Conservation (phyloP, 2,113 vertebrate genomes). For the Bagarius yarrelli region DNA sequence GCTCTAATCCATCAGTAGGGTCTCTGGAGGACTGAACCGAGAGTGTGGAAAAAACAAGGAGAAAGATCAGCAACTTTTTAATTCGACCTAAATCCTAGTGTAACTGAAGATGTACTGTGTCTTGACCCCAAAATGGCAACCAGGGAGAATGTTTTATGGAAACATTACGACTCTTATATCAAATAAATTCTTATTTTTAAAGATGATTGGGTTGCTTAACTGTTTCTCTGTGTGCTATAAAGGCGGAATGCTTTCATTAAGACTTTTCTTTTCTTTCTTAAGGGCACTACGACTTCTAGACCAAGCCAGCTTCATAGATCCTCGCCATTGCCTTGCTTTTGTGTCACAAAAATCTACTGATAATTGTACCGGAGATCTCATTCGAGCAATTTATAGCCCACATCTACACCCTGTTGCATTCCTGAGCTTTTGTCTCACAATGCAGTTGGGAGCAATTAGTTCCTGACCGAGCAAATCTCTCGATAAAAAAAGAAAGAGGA, state of each 20-base stretch:
- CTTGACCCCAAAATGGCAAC: constrained; percentile 15
- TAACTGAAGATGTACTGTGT: not conserved
- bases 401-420: constrained; percentile 3
- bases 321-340: not conserved
- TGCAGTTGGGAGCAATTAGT: constrained; percentile 16
- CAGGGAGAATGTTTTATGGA: not conserved
- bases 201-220: constrained; percentile 14
- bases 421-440: constrained; percentile 1
- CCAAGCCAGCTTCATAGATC: not conserved
- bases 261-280: constrained; percentile 18
- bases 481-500: not conserved
- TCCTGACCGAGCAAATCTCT: not conserved
- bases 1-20: constrained; percentile 34
- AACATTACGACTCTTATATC: not conserved
- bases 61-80: constrained; percentile 33
- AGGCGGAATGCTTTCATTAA: constrained; percentile 18
- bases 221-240: constrained; percentile 15
- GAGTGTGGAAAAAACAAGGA: constrained; percentile 13
- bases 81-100: constrained; percentile 26
- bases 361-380: not conserved
- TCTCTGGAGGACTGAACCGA: constrained; percentile 13
- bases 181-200: constrained; percentile 19
- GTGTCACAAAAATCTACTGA: constrained; percentile 1
- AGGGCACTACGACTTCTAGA: not conserved
- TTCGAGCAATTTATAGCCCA: not conserved